Evolutionary conservation across 2,113 vertebrate species (phyloP).

Genomic region (Lanius ludovicianus): DNA sequence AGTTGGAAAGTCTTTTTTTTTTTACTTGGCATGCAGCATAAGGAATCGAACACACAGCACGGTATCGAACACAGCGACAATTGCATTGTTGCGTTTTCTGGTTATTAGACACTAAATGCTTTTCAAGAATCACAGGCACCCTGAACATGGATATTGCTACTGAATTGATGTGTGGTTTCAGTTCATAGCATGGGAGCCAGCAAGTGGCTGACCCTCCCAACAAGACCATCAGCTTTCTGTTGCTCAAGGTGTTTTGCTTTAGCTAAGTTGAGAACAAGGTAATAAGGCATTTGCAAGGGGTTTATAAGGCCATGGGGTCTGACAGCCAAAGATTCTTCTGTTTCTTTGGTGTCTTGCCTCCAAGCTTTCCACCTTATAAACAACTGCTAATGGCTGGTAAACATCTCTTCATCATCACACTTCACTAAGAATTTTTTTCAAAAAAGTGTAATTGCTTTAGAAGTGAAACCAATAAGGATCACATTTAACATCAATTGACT

Average conservation of each 20-base stretch:
- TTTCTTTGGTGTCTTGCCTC: constrained; percentile 51
- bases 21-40: constrained; percentile 67
- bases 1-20: constrained; percentile 30
- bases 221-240: constrained; percentile 27
- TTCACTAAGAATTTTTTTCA: background rate
- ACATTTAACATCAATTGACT: background rate
- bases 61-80: constrained; percentile 36
- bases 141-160: constrained; percentile 72
- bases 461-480: constrained; percentile 33
- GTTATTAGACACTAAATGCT: constrained; percentile 67
- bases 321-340: constrained; percentile 35
- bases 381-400: constrained; percentile 68
- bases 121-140: constrained; percentile 71
- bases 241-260: constrained; percentile 58
- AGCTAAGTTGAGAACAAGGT: constrained; percentile 64
- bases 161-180: constrained; percentile 52
- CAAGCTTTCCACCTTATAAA: constrained; percentile 54
- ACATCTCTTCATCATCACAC: constrained; percentile 22
- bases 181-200: constrained; percentile 14
- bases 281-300: constrained; percentile 70
- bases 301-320: constrained; percentile 50
- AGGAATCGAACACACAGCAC: constrained; percentile 43
- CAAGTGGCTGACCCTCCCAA: constrained; percentile 8
- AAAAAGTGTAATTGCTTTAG: constrained; percentile 55
- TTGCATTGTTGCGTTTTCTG: constrained; percentile 68